A percentile compares a stretch with the other conserved stretches of the same genome.
phyloP scores from a whole-genome alignment of 2,797 vertebrate species.

The Onychomys torridus region DNA sequence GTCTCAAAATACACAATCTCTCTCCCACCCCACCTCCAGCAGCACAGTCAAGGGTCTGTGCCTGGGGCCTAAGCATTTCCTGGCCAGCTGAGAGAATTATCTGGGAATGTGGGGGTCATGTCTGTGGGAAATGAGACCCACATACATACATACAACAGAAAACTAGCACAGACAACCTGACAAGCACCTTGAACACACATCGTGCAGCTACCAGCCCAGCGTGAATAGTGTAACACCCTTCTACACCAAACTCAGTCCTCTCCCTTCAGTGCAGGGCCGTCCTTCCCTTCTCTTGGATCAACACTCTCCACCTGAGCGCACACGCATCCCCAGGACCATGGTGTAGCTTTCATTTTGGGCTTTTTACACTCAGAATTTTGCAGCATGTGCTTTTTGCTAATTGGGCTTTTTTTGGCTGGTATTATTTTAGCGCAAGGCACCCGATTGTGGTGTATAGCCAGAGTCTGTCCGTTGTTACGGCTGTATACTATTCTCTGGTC shows the following conservation, averaged over 20 bases:
- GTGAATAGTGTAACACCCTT: neutral
- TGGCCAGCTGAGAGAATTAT: neutral
- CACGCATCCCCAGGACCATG: neutral
- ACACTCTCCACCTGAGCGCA: neutral
- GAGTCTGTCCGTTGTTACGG: fast-evolving
- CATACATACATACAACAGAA: neutral
- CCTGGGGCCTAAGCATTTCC: neutral
- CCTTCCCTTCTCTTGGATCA: neutral
- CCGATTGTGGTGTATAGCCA: fast-evolving
- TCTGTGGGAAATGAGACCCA: neutral
- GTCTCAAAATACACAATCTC: neutral
- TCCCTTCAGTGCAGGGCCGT: fast-evolving
- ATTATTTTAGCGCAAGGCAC: neutral
- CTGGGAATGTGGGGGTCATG: too few species aligned
- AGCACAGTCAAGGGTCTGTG: neutral
- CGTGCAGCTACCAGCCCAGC: too few species aligned
- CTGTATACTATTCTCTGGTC: neutral
- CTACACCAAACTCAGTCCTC: neutral
- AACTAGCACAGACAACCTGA: neutral
- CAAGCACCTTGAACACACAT: neutral
- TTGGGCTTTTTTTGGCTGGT: neutral
- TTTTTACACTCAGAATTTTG: neutral
- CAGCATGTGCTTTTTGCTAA: neutral
- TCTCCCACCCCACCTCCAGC: neutral
- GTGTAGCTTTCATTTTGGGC: neutral